Evolutionary conservation across 2,888 invertebrate species (phyloP), one percentile per base, ranked within the genome.

Genomic region (Nomada goodeniana): DNA sequence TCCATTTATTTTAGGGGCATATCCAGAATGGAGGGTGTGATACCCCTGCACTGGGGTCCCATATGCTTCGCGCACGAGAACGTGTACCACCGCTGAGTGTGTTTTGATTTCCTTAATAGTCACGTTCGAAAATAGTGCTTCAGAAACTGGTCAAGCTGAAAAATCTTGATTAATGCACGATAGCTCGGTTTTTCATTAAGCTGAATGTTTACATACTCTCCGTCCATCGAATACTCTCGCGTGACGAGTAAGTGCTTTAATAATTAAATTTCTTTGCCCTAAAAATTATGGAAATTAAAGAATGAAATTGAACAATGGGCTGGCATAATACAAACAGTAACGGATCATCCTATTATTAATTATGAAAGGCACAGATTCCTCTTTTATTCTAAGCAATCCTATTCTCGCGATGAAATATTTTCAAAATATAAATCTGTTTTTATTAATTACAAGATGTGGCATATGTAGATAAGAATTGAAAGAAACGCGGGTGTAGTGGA

Each of bases 51-150:
- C 82, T 86, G 82, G 89, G 90, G 90, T 87, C 93, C 93, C 93
- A 93, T 93, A 93, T 93, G 93, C 90, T 93, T 69, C 78, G 71
- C 83, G 83, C 76, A 87, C 88, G 76, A 88, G 88, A 90, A 88
- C 86, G 77, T 79, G 76, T 76, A 77, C 80, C 73, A 67, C 80
- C 84, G 84, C 86, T 83, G 91, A 92, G 91, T 92, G 87, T 93
- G 92, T 93, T 93, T 93, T 93, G 93, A 93, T 93, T 93, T 92
- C 86, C 89, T 91, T 93, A 93, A 93, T 93, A 93, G 93, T 80
- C 82, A 72, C 68, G 86, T 78, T 84, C 84, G 84, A 85, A 89
- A 89, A 89, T 89, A 87, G 82, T 87, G 52, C 82, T 74, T 77
- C 77, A 73, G 73, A 71, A 72, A 75, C 13, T 81, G 75, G 64